Evolutionary conservation across 2,888 invertebrate genomes (phyloP), one percentile per base, ranked within the genome.

Genomic region (Parnassius apollo): DNA sequence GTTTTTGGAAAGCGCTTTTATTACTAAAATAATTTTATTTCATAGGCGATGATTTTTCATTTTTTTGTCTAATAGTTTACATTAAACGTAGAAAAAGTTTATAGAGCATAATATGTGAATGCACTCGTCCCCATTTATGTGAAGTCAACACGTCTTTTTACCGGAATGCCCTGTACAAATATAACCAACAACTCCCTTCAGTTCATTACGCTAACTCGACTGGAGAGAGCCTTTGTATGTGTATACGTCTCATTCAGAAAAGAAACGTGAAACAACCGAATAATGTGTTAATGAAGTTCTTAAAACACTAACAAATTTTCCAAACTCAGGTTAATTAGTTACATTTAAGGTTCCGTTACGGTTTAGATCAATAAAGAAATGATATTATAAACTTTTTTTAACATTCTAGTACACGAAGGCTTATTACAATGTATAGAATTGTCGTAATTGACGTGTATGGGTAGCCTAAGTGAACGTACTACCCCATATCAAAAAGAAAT

Each of bases 131-230:
- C 69, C 70, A 66, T 71, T 72, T 71, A 70, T 66, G 68, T 69
- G 71, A 70, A 67, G 68, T 68, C 62, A 65, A 71, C 71, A 69
- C 68, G 70, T 69, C 68, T 69, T 71, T 75, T 73, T 75, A 74
- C 74, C 62, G 78, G 75, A 78, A 80, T 78, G 77, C 73, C 71
- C 70, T 74, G 71, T 69, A 73, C 75, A 80, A 80, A 80, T 76
- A 77, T 71, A 71, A 71, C 59, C 56, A 18, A 0, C 18, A 48
- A 64, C 70, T 71, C 68, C 71, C 71, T 69, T 71, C 69, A 70
- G 72, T 71, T 68, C 71, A 73, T 73, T 72, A 69, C 70, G 67
- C 69, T 72, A 72, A 73, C 69, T 70, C 64, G 69, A 67, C 67
- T 71, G 67, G 68, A 63, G 69, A 68, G 65, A 68, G 61, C 64